These are phyloP conservation scores for Podarcis lilfordi DNA, from an alignment of 2,797 vertebrate species.

Conservation along the genomic window DNA sequence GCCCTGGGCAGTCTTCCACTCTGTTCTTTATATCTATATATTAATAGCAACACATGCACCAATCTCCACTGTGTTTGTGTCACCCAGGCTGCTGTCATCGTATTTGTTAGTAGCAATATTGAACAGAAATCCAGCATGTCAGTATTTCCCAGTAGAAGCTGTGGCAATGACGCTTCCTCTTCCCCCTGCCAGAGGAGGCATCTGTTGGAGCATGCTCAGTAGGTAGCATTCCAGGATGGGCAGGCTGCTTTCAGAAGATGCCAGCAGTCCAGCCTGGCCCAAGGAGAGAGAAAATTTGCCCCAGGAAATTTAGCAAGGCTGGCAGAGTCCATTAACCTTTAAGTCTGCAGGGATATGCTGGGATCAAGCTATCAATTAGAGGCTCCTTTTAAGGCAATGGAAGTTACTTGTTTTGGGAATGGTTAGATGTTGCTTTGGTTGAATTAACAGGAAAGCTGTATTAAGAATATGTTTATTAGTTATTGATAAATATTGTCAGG, in stretches of 20 bases:
- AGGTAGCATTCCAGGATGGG: background rate
- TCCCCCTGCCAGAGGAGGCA: background rate
- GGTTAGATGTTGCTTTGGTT: too few species aligned
- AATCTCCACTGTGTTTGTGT: background rate
- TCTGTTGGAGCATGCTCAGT: background rate
- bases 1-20: conserved; percentile 34
- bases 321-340: background rate
- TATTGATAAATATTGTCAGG: too few species aligned
- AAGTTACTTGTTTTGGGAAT: too few species aligned
- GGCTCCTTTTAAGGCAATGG: too few species aligned
- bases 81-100: too few species aligned
- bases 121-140: too few species aligned
- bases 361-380: too few species aligned
- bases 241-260: background rate
- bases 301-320: background rate
- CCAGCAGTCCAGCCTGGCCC: background rate
- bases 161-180: background rate
- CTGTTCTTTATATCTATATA: conserved; percentile 7
- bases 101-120: too few species aligned
- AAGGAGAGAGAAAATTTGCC: background rate
- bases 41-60: background rate
- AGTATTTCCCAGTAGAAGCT: background rate
- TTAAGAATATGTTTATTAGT: too few species aligned
- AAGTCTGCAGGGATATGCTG: background rate
- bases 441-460: too few species aligned